Base-by-base conservation (phyloP, 2,888 invertebrate genomes). In the Entomobrya multifasciata region DNA sequence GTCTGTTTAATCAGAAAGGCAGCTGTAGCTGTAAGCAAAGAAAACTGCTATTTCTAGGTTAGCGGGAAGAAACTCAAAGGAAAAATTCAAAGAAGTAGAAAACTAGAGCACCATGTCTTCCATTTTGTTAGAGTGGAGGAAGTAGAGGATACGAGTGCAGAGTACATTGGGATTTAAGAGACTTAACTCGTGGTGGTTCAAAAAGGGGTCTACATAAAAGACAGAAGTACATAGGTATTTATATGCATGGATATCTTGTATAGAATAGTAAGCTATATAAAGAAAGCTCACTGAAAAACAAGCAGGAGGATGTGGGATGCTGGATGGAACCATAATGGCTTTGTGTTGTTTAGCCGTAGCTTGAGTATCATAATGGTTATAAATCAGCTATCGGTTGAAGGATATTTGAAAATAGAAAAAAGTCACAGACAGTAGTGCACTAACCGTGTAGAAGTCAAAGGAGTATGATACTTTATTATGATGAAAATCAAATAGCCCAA, bases 311-410 rank as follows among this genome's bases (percentile, higher is more conserved):
- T n/a, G n/a, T n/a, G n/a, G n/a, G n/a, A n/a, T n/a, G n/a, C n/a
- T n/a, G n/a, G n/a, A n/a, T n/a, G n/a, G n/a, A 3, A 65, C 20
- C 8, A 65, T 49, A 25, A 52, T 49, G 72, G 72, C 15, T 72
- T 72, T 72, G 22, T 47, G 47, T 49, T 72, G 72, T 47, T 72
- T 72, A 13, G 72, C 49, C n/a, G 49, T 2, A 62, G 65, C 17
- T 17, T 41, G 13, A 65, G 41, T 76, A 70, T 88, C 85, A 81
- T 81, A 85, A 41, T 86, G 76, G 81, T 76, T 87, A 88, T 88
- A 88, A 88, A 88, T 88, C 88, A 88, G 87, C 77, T 87, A 80
- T 62, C 47, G 87, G 87, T n/a, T 70, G 87, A 87, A 76, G 87
- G 80, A 57, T 70, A 80, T 80, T 85, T 77, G 65, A 55, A 82